Percentiles rank a stretch among this genome's conserved stretches.
Conservation (phyloP, 2,888 invertebrate genomes). For the Mythimna impura region DNA sequence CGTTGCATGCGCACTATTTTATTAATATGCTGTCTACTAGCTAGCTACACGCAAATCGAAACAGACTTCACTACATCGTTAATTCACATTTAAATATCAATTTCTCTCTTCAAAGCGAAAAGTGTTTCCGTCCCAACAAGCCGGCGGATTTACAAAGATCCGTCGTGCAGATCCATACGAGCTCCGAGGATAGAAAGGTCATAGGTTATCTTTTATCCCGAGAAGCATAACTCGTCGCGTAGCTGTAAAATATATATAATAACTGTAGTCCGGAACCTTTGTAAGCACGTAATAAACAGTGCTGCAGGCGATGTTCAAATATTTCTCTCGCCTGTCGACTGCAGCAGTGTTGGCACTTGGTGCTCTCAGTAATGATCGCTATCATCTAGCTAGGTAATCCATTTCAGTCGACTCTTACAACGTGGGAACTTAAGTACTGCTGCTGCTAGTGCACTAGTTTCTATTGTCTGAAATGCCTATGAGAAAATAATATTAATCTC, state of each 20-base stretch:
- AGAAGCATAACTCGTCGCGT: constrained; percentile 15
- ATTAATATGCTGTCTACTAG: constrained; percentile 39
- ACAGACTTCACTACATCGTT: not conserved
- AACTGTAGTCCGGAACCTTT: no score
- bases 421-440: constrained; percentile 6
- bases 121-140: not conserved
- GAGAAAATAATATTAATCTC: not conserved
- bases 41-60: constrained; percentile 30
- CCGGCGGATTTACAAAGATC: not conserved
- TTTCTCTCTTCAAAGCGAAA: constrained; percentile 3
- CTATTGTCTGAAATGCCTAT: constrained; percentile 11
- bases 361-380: constrained; percentile 18
- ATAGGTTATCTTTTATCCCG: constrained; percentile 2
- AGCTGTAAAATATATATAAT: constrained; percentile 23
- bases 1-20: constrained; percentile 36
- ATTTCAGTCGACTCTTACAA: not conserved
- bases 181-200: not conserved
- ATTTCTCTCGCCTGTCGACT: constrained; percentile 4
- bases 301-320: not conserved
- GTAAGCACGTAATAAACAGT: constrained; percentile 5
- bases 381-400: constrained; percentile 10
- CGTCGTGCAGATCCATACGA: constrained; percentile 17
- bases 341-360: not conserved
- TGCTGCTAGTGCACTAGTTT: constrained; percentile 20
- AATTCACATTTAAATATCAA: constrained; percentile 12